These are phyloP conservation scores for Bombus polaris DNA, from an alignment of 1,140 invertebrate species.

Conservation along the genomic window DNA sequence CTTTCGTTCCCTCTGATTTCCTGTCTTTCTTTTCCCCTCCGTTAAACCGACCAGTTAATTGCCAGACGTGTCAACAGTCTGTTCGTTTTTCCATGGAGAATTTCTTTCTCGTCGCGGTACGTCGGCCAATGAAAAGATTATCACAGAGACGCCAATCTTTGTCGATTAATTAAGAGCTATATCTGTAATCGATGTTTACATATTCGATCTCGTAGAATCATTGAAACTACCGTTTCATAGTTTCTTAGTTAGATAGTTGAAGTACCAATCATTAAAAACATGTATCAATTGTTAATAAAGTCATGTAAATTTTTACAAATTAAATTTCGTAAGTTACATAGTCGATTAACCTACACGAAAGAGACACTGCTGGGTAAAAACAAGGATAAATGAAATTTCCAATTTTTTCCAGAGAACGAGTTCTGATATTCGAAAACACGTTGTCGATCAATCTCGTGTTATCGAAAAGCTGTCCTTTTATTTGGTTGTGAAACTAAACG, in stretches of 20 bases:
- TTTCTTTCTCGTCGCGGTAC: conserved; percentile 7
- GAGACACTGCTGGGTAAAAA: too few species aligned
- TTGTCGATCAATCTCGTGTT: too few species aligned
- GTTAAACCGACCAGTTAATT: conserved; percentile 16
- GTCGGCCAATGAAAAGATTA: conserved; percentile 9
- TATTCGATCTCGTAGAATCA: neutral
- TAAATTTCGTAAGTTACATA: too few species aligned
- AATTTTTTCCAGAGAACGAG: too few species aligned
- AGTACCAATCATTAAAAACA: neutral
- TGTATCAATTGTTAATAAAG: neutral
- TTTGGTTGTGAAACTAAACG: too few species aligned
- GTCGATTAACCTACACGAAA: too few species aligned
- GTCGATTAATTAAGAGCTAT: neutral
- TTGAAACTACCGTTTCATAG: neutral
- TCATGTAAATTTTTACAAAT: too few species aligned
- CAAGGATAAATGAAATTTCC: too few species aligned
- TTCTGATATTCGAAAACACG: too few species aligned
- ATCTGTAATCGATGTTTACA: neutral
- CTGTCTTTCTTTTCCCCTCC: conserved; percentile 6
- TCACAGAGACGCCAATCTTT: neutral
- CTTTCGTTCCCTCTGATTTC: conserved; percentile 40
- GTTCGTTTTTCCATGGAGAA: neutral
- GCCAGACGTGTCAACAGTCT: conserved; percentile 10
- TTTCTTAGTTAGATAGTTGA: too few species aligned
- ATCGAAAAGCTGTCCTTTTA: too few species aligned